Evolutionary conservation across 2,113 vertebrate species (phyloP).

Genomic region (Rhynchomys soricoides): DNA sequence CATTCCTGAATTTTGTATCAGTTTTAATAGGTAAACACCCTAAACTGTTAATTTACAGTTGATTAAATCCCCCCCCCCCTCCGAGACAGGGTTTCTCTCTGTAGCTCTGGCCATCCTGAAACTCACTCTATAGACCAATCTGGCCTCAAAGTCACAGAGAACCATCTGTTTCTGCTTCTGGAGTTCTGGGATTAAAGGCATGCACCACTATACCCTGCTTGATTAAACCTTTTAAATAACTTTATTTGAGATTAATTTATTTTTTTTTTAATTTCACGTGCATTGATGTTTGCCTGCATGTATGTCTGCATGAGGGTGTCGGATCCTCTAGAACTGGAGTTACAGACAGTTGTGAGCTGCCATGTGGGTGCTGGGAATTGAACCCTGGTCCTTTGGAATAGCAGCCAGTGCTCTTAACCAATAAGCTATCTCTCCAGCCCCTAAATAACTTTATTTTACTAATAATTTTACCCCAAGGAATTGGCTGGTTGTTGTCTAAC

Average conservation of each 20-base stretch:
- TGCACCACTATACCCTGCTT: neutral
- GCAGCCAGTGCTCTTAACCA: too few species aligned
- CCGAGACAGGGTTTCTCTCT: neutral
- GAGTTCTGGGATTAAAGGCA: neutral
- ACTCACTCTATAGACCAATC: neutral
- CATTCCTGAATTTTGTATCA: neutral
- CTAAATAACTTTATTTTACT: neutral
- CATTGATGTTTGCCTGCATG: too few species aligned
- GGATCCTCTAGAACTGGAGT: too few species aligned
- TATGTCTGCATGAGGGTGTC: too few species aligned
- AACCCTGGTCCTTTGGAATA: too few species aligned
- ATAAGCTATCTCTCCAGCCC: too few species aligned
- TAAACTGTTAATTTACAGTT: neutral
- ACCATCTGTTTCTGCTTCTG: neutral
- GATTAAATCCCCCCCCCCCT: too few species aligned
- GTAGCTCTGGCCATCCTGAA: neutral
- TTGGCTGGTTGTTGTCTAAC: neutral
- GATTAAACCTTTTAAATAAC: neutral
- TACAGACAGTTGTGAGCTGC: too few species aligned
- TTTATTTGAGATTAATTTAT: too few species aligned
- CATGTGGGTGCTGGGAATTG: too few species aligned
- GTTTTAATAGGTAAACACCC: slow-evolving; percentile 4
- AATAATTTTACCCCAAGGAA: neutral
- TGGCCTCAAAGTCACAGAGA: neutral
- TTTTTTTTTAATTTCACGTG: too few species aligned